phyloP scores from a whole-genome alignment of 2,888 invertebrate species.

The Mactromeris polynyma region DNA sequence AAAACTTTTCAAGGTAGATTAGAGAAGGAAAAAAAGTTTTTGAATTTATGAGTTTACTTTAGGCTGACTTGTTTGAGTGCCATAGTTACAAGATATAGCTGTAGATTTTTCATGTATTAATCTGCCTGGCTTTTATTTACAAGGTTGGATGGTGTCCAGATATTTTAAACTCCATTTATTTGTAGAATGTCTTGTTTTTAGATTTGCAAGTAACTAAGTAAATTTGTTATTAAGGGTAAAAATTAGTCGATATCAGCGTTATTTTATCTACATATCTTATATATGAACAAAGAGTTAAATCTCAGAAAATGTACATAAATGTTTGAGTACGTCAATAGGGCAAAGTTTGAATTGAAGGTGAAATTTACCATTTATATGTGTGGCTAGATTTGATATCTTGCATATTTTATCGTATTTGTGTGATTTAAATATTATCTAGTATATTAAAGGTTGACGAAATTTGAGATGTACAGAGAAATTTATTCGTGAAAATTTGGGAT shows the following conservation, averaged over 20 bases:
- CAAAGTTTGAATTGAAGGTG: constrained; percentile 48
- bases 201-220: constrained; percentile 72
- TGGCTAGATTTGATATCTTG: constrained; percentile 26
- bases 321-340: constrained; percentile 21
- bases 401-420: constrained; percentile 44
- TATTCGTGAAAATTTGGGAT: background rate
- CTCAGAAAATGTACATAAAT: constrained; percentile 50
- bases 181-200: constrained; percentile 65
- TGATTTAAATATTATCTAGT: constrained; percentile 27
- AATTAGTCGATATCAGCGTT: constrained; percentile 66
- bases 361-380: constrained; percentile 46
- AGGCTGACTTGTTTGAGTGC: constrained; percentile 55
- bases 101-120: constrained; percentile 35
- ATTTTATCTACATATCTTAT: constrained; percentile 60
- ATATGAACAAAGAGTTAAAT: constrained; percentile 43
- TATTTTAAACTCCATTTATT: constrained; percentile 70
- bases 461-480: background rate
- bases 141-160: constrained; percentile 70
- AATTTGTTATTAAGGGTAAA: constrained; percentile 73
- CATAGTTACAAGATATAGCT: constrained; percentile 55
- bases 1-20: constrained; percentile 51
- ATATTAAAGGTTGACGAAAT: constrained; percentile 4
- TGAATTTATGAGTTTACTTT: constrained; percentile 52
- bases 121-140: constrained; percentile 44
- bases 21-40: constrained; percentile 32